Base-by-base conservation (phyloP, 2,797 vertebrate genomes). In the Tadarida brasiliensis region DNA sequence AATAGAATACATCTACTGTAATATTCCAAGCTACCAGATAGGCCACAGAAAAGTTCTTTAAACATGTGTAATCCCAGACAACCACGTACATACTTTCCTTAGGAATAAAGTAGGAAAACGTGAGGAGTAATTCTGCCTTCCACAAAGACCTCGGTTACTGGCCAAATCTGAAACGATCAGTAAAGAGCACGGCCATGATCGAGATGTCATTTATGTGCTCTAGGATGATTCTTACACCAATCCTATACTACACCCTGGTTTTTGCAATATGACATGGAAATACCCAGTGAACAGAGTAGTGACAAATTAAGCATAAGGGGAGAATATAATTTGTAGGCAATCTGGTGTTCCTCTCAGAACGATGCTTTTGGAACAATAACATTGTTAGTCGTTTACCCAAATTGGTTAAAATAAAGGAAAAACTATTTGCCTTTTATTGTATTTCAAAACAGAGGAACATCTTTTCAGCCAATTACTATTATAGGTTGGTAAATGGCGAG, bases 361-460 rank as follows among this genome's bases (percentile, higher is more conserved):
- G 28, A 91, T 90, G 0, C 89, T 96, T 95, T 96, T 9, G 2
- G 59, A 95, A 97, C 84, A 96, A 92, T 65, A 93, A 78, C 78
- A 89, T 51, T 49, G 15, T 74, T 93, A 96, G 35, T 51, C 91
- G 80, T 77, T 97, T 96, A 84, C 30, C 16, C 22, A 96, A 97
- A 84, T 16, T 89, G 63, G 96, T 95, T 84, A 93, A 96, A 94
- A 70, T 1, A 0, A 33, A 82, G 33, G 1, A 74, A 96, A 11
- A 22, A 24, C 20, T 17, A 47, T 56, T 28, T 93, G 7, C 67
- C 71, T 95, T 93, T 96, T 87, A 19, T n/a, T 95, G 74, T 0
- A 83, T 88, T 96, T 94, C 30, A 73, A 96, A 90, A 24, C 30
- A 91, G 95, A 95, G 49, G 56, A 95, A 83, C 73, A 93, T 86